Evolutionary conservation across 2,113 vertebrate species (phyloP).

Genomic region (Anhinga anhinga): DNA sequence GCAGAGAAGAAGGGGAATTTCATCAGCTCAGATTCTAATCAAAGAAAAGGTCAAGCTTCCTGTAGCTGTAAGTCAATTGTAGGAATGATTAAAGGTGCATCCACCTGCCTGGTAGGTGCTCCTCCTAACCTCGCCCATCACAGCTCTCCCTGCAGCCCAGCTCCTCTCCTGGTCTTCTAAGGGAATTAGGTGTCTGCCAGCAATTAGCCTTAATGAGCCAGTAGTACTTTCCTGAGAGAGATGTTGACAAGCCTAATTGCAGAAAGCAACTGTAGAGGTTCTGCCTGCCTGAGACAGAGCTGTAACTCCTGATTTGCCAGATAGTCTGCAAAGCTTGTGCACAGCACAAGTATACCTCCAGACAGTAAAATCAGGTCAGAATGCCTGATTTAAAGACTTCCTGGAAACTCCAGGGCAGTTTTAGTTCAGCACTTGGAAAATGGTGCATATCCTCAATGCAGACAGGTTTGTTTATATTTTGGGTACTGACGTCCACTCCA

Average conservation of each 20-base stretch:
- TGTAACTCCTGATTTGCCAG: not conserved
- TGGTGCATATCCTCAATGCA: not conserved
- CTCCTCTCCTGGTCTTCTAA: not conserved
- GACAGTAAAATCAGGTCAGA: not conserved
- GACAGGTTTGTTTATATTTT: not conserved
- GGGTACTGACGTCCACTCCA: not conserved
- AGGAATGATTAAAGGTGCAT: conserved; percentile 51
- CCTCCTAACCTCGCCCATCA: not conserved
- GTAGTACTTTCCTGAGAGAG: conserved; percentile 5
- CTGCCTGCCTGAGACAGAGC: not conserved
- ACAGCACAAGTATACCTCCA: not conserved
- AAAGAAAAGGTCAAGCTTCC: conserved; percentile 61
- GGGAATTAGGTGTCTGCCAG: conserved; percentile 12
- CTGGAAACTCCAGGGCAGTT: not conserved
- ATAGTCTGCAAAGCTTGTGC: not conserved
- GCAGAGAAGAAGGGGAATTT: conserved; percentile 18
- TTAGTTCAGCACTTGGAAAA: not conserved
- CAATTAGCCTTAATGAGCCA: conserved; percentile 63
- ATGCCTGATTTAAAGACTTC: not conserved
- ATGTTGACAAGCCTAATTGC: conserved; percentile 37
- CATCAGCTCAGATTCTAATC: conserved; percentile 53
- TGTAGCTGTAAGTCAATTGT: conserved; percentile 27
- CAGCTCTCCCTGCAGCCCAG: not conserved
- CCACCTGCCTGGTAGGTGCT: not conserved
- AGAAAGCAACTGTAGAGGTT: not conserved